These are phyloP conservation scores for Drosophila suzukii DNA, from an alignment of 1,140 invertebrate species.

Conservation along the genomic window DNA sequence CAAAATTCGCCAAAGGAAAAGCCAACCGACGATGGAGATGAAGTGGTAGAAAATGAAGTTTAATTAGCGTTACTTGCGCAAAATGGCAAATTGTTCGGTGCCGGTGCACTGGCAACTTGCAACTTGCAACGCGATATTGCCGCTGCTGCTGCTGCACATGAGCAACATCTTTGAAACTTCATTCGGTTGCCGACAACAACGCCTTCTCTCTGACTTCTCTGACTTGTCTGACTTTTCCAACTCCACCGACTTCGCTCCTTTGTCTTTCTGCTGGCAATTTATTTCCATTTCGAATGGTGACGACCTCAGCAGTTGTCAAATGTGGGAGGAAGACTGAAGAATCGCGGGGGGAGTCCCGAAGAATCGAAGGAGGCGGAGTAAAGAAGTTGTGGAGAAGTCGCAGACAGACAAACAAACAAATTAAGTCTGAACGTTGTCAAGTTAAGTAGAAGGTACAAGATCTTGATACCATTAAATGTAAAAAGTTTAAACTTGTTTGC, in stretches of 20 bases:
- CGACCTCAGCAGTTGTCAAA: constrained; percentile 34
- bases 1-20: constrained; percentile 43
- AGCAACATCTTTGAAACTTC: constrained; percentile 33
- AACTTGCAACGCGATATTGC: constrained; percentile 15
- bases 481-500: no score
- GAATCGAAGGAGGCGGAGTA: neutral
- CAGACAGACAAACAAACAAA: constrained; percentile 34
- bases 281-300: constrained; percentile 50
- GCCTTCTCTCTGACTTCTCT: constrained; percentile 23
- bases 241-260: constrained; percentile 11
- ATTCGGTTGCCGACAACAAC: constrained; percentile 26
- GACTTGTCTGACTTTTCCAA: neutral
- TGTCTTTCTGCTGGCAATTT: constrained; percentile 37
- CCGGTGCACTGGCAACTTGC: constrained; percentile 30
- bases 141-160: constrained; percentile 23
- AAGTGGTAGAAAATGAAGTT: constrained; percentile 78
- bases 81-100: constrained; percentile 81
- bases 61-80: constrained; percentile 82
- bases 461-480: neutral
- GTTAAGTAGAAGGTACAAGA: constrained; percentile 3
- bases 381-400: constrained; percentile 5
- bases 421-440: constrained; percentile 34
- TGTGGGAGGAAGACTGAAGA: constrained; percentile 30
- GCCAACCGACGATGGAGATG: constrained; percentile 61
- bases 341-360: constrained; percentile 1